A percentile compares a stretch with the other conserved stretches of the same genome.
phyloP scores from a whole-genome alignment of 2,888 invertebrate genomes.

The Uloborus plumipes region DNA sequence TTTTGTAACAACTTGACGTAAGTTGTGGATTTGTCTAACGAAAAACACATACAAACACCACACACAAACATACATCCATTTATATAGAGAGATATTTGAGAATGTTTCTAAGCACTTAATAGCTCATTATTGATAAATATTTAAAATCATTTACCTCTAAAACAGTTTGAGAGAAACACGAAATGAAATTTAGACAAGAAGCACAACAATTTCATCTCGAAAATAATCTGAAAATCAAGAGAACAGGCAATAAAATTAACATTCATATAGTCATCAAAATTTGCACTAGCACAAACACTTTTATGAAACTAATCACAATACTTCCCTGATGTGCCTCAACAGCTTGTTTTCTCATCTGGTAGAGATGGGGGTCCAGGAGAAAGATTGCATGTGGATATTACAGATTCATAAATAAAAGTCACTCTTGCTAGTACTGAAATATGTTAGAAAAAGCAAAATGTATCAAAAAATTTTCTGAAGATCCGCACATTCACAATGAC shows the following conservation, averaged over 20 bases:
- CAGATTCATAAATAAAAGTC: no score
- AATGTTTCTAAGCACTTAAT: no score
- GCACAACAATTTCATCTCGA: constrained; percentile 71
- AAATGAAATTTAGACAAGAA: constrained; percentile 72
- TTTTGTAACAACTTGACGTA: no score
- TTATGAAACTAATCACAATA: not conserved
- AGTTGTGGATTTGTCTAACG: no score
- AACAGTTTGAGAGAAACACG: constrained; percentile 72
- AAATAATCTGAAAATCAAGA: constrained; percentile 70
- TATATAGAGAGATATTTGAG: no score
- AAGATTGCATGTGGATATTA: no score
- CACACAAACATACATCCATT: no score
- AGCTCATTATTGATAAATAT: not conserved
- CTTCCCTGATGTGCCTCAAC: constrained; percentile 35
- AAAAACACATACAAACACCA: no score
- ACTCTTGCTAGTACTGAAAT: no score
- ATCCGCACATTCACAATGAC: no score
- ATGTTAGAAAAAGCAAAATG: no score
- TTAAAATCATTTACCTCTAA: constrained; percentile 70
- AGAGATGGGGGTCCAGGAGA: constrained; percentile 26
- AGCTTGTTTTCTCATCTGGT: constrained; percentile 37
- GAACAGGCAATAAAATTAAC: not conserved
- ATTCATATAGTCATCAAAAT: not conserved
- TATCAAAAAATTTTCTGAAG: no score
- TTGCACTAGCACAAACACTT: not conserved